Evolutionary conservation across 2,113 vertebrate genomes (phyloP).

Genomic region (Corythoichthys haematopterus): DNA sequence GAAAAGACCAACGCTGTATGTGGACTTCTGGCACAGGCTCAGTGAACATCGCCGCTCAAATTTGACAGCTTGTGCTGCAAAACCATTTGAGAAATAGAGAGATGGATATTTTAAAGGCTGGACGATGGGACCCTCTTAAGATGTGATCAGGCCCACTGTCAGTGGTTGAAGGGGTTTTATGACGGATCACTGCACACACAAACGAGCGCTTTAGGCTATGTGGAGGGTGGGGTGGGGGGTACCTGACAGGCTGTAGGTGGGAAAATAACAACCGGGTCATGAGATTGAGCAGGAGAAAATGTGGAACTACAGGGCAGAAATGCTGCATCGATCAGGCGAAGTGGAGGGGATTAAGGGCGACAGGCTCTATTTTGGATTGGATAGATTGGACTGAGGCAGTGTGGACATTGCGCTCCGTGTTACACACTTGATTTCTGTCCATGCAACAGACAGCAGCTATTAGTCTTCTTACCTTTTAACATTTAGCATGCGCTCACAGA

Average conservation of each 20-base stretch:
- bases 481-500: not conserved
- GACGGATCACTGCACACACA: constrained; percentile 55
- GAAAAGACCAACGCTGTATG: not conserved
- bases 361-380: constrained; percentile 51
- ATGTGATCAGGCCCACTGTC: constrained; percentile 67
- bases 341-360: constrained; percentile 46
- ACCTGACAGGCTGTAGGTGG: constrained; percentile 26
- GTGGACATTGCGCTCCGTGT: not conserved
- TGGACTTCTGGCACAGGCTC: constrained; percentile 7
- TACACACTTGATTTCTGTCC: constrained; percentile 2
- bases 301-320: constrained; percentile 52
- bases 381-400: constrained; percentile 23
- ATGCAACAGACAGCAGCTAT: not conserved
- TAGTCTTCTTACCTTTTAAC: not conserved
- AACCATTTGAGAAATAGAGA: constrained; percentile 53
- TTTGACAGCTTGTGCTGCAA: constrained; percentile 58
- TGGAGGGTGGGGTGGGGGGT: constrained; percentile 39
- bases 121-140: constrained; percentile 53
- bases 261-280: constrained; percentile 6
- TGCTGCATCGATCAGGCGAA: constrained; percentile 52
- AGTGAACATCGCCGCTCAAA: constrained; percentile 45
- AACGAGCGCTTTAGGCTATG: constrained; percentile 37
- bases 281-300: constrained; percentile 26
- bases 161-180: constrained; percentile 50
- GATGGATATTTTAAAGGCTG: constrained; percentile 25